Conservation (phyloP, 2,797 vertebrate species). For the Anniella stebbinsi region DNA sequence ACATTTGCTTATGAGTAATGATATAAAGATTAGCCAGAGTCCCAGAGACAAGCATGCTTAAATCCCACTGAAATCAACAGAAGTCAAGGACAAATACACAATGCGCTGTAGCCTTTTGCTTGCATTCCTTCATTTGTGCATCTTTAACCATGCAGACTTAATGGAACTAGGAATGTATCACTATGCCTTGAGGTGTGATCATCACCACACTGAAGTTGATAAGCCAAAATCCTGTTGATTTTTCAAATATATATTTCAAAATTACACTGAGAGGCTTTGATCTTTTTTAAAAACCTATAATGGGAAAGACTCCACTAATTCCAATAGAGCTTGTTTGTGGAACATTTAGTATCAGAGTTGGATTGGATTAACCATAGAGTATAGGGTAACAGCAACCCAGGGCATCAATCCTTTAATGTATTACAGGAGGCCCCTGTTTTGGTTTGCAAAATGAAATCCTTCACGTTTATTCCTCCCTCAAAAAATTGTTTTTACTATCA, state of each 20-base stretch:
- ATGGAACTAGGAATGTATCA: background rate
- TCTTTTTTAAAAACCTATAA: background rate
- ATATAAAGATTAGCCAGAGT: constrained; percentile 13
- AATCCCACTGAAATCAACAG: background rate
- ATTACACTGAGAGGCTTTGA: background rate
- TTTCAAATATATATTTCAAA: background rate
- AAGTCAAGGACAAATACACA: background rate
- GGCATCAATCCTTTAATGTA: background rate
- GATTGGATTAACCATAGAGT: background rate
- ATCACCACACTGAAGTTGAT: background rate
- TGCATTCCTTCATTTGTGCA: constrained; percentile 12
- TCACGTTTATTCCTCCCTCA: too few species aligned
- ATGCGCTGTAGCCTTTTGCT: background rate
- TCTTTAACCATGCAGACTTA: background rate
- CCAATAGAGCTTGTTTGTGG: background rate
- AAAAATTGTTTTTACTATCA: too few species aligned
- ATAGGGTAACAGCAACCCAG: background rate
- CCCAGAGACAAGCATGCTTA: constrained; percentile 7
- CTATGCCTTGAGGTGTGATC: background rate
- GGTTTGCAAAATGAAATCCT: background rate
- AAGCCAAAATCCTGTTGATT: background rate
- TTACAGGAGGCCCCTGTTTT: background rate
- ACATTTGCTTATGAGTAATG: background rate
- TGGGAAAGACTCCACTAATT: too few species aligned
- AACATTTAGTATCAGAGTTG: background rate